Conservation (phyloP, 2,113 vertebrate species). For the Nematolebias whitei region DNA sequence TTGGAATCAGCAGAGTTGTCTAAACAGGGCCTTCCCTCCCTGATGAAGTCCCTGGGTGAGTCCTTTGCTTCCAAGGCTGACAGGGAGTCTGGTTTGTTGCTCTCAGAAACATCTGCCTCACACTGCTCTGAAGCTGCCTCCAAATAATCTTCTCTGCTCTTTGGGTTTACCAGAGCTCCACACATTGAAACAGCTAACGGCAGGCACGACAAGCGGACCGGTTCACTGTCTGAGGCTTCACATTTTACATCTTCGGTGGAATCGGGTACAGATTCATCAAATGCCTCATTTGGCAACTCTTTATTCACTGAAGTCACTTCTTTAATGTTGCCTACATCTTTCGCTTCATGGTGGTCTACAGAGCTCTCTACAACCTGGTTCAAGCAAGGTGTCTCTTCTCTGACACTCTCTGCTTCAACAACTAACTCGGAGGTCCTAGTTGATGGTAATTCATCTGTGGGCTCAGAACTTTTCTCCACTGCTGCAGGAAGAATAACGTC, state of each 20-base stretch:
- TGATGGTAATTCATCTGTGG: slow-evolving; percentile 8
- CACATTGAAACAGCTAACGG: slow-evolving; percentile 82
- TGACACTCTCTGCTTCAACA: slow-evolving; percentile 21
- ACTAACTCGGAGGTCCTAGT: background rate
- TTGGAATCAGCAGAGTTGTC: slow-evolving; percentile 9
- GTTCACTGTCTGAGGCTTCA: slow-evolving; percentile 48
- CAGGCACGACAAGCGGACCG: slow-evolving; percentile 76
- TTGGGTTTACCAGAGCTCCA: slow-evolving; percentile 72
- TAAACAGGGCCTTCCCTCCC: background rate
- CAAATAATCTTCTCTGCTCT: slow-evolving; percentile 48
- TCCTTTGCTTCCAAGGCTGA: slow-evolving; percentile 19
- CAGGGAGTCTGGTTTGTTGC: slow-evolving; percentile 43
- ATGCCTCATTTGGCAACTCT: slow-evolving; percentile 14
- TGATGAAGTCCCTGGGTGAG: slow-evolving; percentile 4
- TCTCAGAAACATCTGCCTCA: slow-evolving; percentile 22
- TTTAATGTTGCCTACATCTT: background rate
- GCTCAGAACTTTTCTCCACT: slow-evolving; percentile 55
- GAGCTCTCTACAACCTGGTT: slow-evolving; percentile 29
- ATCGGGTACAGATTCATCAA: slow-evolving; percentile 6
- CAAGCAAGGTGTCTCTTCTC: slow-evolving; percentile 28
- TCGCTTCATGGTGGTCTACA: slow-evolving; percentile 7
- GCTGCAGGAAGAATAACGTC: slow-evolving; percentile 77
- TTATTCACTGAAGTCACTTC: slow-evolving; percentile 4
- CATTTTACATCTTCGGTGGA: slow-evolving; percentile 1
- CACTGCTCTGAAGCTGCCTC: slow-evolving; percentile 50